Base-by-base conservation (phyloP, 2,888 invertebrate genomes). In the Ecliptopera silaceata region DNA sequence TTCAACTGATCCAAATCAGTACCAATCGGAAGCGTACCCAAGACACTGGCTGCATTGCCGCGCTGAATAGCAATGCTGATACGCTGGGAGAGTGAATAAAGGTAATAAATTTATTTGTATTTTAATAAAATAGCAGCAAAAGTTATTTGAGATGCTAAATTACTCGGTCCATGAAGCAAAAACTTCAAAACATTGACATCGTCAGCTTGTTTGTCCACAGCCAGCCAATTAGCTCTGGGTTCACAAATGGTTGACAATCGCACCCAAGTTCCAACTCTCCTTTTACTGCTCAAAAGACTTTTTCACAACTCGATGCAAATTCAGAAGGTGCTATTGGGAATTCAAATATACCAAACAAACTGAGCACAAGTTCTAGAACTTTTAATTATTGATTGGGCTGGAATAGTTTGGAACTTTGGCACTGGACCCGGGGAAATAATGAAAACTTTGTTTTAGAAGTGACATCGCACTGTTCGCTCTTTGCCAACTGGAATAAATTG, bases 311-410 rank as follows among this genome's bases (percentile, higher is more conserved):
- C 56, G 55, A 61, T 66, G 61, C 55, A 66, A 65, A 65, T 64
- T 61, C 52, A 50, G 42, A 47, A 56, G 50, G 36, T 54, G 55
- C 53, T 43, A 64, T 58, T 61, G 55, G 52, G 48, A 56, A 65
- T 67, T 61, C 59, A 61, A 64, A 61, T 61, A 61, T 56, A 55
- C 55, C 57, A 46, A 51, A 58, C 48, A 55, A 70, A 70, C 59
- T 71, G 64, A 59, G 67, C 56, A 58, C 17, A 63, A 66, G 66
- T 68, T 71, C 67, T 57, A 61, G 53, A 77, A 74, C 70, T 77
- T 75, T 78, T 72, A 75, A 75, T 71, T 72, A 74, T 74, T 68
- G 70, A 69, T 68, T 66, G 63, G 67, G 56, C 51, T 65, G 55
- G 55, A 59, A 59, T 62, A 58, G 65, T 65, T 64, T 20, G 13